A percentile compares a stretch with the other conserved stretches of the same genome.
These are phyloP conservation scores for Anisognathus igniventris DNA, from an alignment of 2,797 vertebrate genomes.

Conservation along the genomic window DNA sequence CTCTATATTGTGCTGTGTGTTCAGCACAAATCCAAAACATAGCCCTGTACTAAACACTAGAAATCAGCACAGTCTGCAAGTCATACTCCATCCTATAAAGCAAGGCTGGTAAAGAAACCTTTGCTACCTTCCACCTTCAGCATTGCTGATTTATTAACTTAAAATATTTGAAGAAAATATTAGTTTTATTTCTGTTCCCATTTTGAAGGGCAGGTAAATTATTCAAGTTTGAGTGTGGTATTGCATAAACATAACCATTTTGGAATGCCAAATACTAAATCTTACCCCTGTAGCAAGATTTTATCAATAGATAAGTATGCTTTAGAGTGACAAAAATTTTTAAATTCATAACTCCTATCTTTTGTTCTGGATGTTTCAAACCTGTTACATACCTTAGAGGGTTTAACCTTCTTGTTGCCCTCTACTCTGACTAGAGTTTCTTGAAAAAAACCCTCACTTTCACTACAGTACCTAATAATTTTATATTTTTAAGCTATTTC, in stretches of 20 bases:
- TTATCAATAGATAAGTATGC: neutral
- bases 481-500: no score
- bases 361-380: neutral
- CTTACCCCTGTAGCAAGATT: neutral
- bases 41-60: no score
- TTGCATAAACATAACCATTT: neutral
- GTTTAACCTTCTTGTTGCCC: neutral
- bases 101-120: neutral
- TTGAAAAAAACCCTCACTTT: neutral
- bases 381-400: neutral
- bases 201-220: neutral
- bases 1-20: neutral
- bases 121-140: neutral
- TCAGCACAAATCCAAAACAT: neutral
- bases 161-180: neutral
- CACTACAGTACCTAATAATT: neutral
- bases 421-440: neutral
- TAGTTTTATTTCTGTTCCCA: neutral
- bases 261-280: neutral
- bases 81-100: neutral
- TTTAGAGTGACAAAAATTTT: neutral
- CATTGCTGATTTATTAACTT: neutral
- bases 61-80: neutral
- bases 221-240: neutral
- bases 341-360: neutral